Percentiles rank a stretch among this genome's conserved stretches.
Conservation (phyloP, 1,140 invertebrate genomes). For the Camponotus vicinus region DNA sequence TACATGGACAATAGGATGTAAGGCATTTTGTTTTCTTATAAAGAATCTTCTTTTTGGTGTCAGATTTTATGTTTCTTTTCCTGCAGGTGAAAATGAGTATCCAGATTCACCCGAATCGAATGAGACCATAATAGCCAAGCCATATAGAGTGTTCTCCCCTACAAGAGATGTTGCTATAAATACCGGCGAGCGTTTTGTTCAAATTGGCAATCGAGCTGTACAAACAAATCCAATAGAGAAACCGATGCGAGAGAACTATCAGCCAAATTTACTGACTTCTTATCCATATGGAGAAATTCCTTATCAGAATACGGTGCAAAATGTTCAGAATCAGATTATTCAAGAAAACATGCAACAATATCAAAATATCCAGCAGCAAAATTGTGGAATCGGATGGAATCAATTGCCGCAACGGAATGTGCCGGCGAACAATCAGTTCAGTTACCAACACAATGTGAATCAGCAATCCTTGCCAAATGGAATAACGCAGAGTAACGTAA, state of each 20-base stretch:
- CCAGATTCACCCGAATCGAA: conserved; percentile 86
- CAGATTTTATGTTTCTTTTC: conserved; percentile 2
- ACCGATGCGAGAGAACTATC: conserved; percentile 44
- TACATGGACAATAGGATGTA: conserved; percentile 80
- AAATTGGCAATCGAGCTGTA: conserved; percentile 41
- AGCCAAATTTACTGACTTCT: conserved; percentile 44
- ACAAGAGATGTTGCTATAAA: conserved; percentile 79
- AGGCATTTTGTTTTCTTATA: conserved; percentile 50
- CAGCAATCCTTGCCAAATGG: conserved; percentile 61
- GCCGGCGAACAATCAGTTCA: conserved; percentile 69
- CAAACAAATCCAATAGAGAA: conserved; percentile 70
- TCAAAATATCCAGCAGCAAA: conserved; percentile 79
- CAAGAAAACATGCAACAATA: conserved; percentile 85
- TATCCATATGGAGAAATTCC: conserved; percentile 76
- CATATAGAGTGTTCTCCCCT: conserved; percentile 82
- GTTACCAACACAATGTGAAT: conserved; percentile 75
- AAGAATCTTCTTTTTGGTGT: neutral
- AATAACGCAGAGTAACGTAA: conserved; percentile 25
- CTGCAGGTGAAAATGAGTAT: conserved; percentile 83
- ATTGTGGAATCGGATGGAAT: conserved; percentile 78
- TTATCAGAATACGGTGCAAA: conserved; percentile 84
- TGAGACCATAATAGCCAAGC: conserved; percentile 83
- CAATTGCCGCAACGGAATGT: conserved; percentile 77
- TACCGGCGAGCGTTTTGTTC: conserved; percentile 69
- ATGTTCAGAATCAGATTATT: conserved; percentile 85